Evolutionary conservation across 2,113 vertebrate genomes (phyloP).

Genomic region (Anhinga anhinga): DNA sequence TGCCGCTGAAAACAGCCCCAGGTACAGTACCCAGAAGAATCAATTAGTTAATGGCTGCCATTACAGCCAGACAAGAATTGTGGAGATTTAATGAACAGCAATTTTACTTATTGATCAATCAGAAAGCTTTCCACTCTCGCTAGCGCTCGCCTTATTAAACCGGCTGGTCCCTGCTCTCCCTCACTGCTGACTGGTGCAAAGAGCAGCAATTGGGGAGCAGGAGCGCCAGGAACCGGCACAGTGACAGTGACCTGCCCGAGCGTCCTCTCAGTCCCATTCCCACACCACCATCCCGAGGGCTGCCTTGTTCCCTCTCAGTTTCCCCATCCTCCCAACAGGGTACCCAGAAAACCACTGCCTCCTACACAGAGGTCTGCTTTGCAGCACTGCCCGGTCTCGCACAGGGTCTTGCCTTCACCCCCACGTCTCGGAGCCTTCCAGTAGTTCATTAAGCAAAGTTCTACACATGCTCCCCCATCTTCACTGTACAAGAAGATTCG

Average conservation of each 20-base stretch:
- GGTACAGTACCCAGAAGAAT: background rate
- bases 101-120: constrained; percentile 46
- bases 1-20: background rate
- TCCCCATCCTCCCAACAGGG: background rate
- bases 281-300: background rate
- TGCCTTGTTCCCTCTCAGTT: background rate
- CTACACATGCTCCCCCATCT: background rate
- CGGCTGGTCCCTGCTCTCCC: background rate
- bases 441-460: background rate
- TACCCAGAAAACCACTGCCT: background rate
- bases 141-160: background rate
- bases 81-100: constrained; percentile 39
- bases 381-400: background rate
- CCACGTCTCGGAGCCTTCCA: background rate
- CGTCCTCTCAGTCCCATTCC: background rate
- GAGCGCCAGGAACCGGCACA: background rate
- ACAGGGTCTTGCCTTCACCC: background rate
- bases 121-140: constrained; percentile 32
- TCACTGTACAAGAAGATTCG: background rate
- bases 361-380: background rate
- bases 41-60: background rate
- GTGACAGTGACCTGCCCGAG: background rate
- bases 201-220: background rate
- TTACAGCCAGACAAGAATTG: background rate
- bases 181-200: background rate